phyloP scores from a whole-genome alignment of 2,888 invertebrate genomes.

The Tetheella fluctuosa region DNA sequence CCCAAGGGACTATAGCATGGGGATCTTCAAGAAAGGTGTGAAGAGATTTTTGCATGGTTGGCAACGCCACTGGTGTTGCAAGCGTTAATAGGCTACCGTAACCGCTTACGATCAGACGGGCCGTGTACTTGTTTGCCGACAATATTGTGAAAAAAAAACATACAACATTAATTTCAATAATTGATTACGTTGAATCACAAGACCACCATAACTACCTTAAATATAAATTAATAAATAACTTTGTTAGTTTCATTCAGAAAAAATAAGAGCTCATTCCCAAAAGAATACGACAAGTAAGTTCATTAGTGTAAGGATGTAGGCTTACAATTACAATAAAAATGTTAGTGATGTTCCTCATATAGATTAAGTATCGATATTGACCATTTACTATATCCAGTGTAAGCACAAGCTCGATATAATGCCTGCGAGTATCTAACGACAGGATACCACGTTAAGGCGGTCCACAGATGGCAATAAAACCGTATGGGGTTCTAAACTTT shows the following conservation, averaged over 20 bases:
- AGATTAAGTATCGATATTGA: slow-evolving; percentile 22
- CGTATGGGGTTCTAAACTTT: slow-evolving; percentile 31
- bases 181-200: no score
- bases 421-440: slow-evolving; percentile 34
- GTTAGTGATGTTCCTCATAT: slow-evolving; percentile 16
- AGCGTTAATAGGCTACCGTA: no score
- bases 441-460: slow-evolving; percentile 50
- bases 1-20: no score
- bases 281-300: slow-evolving; percentile 1
- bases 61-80: no score
- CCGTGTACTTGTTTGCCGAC: no score
- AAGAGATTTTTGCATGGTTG: no score
- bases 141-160: no score
- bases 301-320: slow-evolving; percentile 14
- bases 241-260: background rate
- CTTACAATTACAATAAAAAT: slow-evolving; percentile 16
- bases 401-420: slow-evolving; percentile 19
- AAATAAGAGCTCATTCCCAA: background rate
- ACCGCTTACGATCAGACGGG: no score
- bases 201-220: background rate
- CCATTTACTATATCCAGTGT: slow-evolving; percentile 15
- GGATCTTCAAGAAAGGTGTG: no score
- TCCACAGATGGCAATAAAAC: slow-evolving; percentile 37
- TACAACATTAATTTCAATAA: no score
- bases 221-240: background rate